These are phyloP conservation scores for Eleginops maclovinus DNA, from an alignment of 2,113 vertebrate species.

Conservation along the genomic window DNA sequence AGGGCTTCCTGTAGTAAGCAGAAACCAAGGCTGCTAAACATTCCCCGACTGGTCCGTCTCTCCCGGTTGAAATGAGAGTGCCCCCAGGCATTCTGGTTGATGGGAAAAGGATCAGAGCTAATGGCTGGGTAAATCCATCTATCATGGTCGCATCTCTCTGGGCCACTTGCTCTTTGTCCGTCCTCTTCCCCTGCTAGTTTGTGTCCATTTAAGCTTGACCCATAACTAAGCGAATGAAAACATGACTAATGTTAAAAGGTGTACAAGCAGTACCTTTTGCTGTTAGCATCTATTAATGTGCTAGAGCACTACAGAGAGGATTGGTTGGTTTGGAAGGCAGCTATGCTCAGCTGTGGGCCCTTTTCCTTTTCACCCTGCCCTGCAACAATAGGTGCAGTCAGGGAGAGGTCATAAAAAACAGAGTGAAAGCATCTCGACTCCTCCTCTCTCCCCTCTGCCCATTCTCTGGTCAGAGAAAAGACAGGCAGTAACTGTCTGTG, in stretches of 20 bases:
- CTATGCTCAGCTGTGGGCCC: constrained; percentile 77
- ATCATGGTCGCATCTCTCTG: constrained; percentile 70
- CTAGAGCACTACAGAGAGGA: constrained; percentile 31
- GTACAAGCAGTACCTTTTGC: constrained; percentile 27
- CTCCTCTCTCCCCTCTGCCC: constrained; percentile 80
- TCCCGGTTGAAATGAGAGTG: constrained; percentile 54
- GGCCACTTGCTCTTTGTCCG: constrained; percentile 63
- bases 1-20: constrained; percentile 67
- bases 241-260: constrained; percentile 47
- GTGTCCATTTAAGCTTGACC: constrained; percentile 35
- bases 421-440: constrained; percentile 82
- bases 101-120: constrained; percentile 76
- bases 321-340: constrained; percentile 69
- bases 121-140: constrained; percentile 73
- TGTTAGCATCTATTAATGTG: constrained; percentile 54
- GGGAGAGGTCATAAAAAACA: constrained; percentile 84
- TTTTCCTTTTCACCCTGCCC: constrained; percentile 78
- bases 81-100: constrained; percentile 67
- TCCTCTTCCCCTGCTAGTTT: constrained; percentile 53
- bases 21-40: constrained; percentile 65
- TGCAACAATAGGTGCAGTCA: constrained; percentile 83
- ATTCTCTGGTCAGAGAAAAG: constrained; percentile 78
- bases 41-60: constrained; percentile 64
- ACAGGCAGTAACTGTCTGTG: constrained; percentile 80
- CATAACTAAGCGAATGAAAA: constrained; percentile 50